A percentile compares a stretch with the other conserved stretches of the same genome.
These are phyloP conservation scores for Sphenodon punctatus DNA, from an alignment of 2,797 vertebrate species.

Conservation along the genomic window DNA sequence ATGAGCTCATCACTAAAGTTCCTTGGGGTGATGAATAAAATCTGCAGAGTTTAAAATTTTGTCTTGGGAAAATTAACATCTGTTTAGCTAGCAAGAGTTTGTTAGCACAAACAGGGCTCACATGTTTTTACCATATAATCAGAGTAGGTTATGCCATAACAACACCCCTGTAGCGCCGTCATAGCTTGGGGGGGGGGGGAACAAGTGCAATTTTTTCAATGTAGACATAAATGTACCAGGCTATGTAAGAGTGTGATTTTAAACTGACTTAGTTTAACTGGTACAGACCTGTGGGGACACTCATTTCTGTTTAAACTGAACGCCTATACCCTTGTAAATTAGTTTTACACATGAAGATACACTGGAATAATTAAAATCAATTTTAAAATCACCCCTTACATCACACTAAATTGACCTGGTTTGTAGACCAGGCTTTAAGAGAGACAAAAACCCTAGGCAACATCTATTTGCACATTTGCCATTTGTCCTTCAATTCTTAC, in stretches of 20 bases:
- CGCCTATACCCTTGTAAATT: too few relatives aligned
- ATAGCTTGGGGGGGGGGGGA: too few relatives aligned
- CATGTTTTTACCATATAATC: too few relatives aligned
- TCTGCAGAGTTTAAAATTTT: neutral
- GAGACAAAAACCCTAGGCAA: neutral
- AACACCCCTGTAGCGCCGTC: too few relatives aligned
- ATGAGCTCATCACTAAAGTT: constrained; percentile 3
- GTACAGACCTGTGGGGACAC: too few relatives aligned
- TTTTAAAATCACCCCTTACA: too few relatives aligned
- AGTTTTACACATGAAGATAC: neutral
- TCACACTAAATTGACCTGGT: too few relatives aligned
- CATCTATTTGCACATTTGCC: neutral
- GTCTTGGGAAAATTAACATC: neutral
- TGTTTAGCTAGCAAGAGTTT: neutral
- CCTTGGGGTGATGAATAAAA: neutral
- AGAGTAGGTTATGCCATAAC: neutral
- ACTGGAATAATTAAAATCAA: neutral
- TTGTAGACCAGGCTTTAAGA: neutral
- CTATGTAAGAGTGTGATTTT: too few relatives aligned
- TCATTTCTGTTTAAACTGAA: too few relatives aligned
- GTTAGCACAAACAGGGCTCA: neutral
- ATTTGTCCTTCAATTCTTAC: neutral
- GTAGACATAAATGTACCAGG: too few relatives aligned
- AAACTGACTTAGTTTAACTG: too few relatives aligned
- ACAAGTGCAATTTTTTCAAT: too few relatives aligned